Conservation (phyloP, 2,888 invertebrate genomes). For the Rhingia rostrata region DNA sequence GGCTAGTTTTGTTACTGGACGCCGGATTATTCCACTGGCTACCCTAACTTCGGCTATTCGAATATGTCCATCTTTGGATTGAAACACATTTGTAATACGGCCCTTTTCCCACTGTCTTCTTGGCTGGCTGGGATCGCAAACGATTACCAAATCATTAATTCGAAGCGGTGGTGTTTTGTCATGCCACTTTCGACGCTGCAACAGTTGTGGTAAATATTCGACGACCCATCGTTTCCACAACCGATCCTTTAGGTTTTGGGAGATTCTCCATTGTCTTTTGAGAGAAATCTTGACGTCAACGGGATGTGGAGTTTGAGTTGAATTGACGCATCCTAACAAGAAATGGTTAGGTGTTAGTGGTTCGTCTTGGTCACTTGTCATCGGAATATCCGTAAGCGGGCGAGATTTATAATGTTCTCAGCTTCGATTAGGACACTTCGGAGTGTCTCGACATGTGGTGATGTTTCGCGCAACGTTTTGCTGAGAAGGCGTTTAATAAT, state of each 20-base stretch:
- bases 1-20: conserved; percentile 73
- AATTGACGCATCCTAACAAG: too few relatives aligned
- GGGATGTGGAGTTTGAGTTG: too few relatives aligned
- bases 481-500: conserved; percentile 56
- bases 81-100: conserved; percentile 39
- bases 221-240: conserved; percentile 49
- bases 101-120: conserved; percentile 69
- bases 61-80: conserved; percentile 72
- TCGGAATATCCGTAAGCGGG: too few relatives aligned
- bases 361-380: too few relatives aligned
- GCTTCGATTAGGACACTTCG: conserved; percentile 53
- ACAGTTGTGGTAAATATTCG: conserved; percentile 59
- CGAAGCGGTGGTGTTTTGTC: conserved; percentile 20
- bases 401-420: conserved; percentile 23
- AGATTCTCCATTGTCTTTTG: too few relatives aligned
- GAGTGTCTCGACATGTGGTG: conserved; percentile 60
- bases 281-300: too few relatives aligned
- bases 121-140: conserved; percentile 62
- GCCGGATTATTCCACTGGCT: conserved; percentile 61
- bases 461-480: conserved; percentile 46
- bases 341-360: too few relatives aligned
- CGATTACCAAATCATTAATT: conserved; percentile 51
- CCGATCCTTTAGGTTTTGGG: neutral
- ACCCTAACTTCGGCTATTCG: conserved; percentile 74
- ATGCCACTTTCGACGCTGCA: conserved; percentile 56